A percentile compares a stretch with the other conserved stretches of the same genome.
These are phyloP conservation scores for Carollia perspicillata DNA, from an alignment of 2,113 vertebrate species.

Conservation along the genomic window DNA sequence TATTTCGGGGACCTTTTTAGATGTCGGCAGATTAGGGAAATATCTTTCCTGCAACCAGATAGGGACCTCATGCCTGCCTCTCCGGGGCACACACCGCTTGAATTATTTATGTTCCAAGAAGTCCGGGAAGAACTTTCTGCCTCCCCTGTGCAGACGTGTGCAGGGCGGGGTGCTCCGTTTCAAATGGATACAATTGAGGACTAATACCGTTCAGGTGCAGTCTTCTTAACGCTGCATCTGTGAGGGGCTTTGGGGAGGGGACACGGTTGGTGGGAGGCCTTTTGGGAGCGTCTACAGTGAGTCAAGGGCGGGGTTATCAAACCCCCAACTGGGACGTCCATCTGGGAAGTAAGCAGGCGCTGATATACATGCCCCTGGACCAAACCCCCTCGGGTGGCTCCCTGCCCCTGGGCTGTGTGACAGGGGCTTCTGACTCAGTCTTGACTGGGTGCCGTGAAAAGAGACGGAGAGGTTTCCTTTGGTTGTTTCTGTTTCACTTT, in stretches of 20 bases:
- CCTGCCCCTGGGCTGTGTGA: not conserved
- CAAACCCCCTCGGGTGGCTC: not conserved
- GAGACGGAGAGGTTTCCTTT: not conserved
- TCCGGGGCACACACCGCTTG: not conserved
- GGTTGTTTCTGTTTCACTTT: not conserved
- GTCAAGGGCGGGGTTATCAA: not conserved
- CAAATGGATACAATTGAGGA: not conserved
- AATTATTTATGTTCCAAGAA: conserved; percentile 29
- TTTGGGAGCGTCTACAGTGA: not conserved
- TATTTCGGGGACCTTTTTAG: conserved; percentile 45
- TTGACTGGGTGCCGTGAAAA: not conserved
- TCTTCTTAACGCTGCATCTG: not conserved
- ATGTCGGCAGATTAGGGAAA: conserved; percentile 34
- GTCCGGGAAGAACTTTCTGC: not conserved
- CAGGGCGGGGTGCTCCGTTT: not conserved
- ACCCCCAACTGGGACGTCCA: too few relatives aligned
- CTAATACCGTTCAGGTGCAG: rapidly evolving
- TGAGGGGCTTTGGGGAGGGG: not conserved
- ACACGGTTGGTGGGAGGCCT: not conserved
- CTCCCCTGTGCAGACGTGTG: not conserved
- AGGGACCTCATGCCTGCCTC: not conserved
- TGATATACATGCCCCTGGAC: not conserved
- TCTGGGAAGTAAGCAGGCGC: not conserved
- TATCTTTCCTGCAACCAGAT: conserved; percentile 33
- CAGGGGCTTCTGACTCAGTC: not conserved